phyloP scores from a whole-genome alignment of 1,140 invertebrate species.

The Aphelenchoides avenae region DNA sequence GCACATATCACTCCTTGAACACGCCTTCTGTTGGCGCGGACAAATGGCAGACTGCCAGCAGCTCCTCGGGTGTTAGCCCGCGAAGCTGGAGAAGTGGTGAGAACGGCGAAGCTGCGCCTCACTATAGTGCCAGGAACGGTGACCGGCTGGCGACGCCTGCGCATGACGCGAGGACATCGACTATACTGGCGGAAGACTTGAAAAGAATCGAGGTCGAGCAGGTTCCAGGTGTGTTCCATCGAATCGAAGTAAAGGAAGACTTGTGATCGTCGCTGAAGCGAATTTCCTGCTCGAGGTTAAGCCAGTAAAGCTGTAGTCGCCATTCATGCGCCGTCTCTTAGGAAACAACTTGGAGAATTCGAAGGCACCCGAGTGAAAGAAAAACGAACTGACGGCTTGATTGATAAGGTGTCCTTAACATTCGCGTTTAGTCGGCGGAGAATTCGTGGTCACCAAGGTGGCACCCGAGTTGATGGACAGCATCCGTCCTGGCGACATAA shows the following conservation, averaged over 20 bases:
- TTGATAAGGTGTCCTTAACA: conserved; percentile 13
- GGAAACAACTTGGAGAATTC: conserved; percentile 8
- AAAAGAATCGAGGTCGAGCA: conserved; percentile 6
- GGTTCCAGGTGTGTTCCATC: conserved; percentile 15
- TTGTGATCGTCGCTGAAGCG: too few relatives aligned
- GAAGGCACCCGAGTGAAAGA: background rate
- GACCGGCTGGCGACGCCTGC: background rate
- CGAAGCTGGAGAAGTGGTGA: background rate
- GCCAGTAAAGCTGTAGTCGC: background rate
- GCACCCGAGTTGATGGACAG: conserved; percentile 24
- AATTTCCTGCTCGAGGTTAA: too few relatives aligned
- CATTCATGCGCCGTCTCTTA: conserved; percentile 1
- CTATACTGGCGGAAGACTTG: conserved; percentile 6
- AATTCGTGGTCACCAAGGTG: conserved; percentile 47
- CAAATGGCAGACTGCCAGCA: conserved; percentile 21
- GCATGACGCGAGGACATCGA: background rate
- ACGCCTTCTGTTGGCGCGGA: conserved; percentile 2
- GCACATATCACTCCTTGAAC: background rate
- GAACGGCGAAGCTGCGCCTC: background rate
- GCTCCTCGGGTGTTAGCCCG: background rate
- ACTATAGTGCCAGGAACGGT: conserved; percentile 5
- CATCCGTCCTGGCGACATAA: conserved; percentile 51
- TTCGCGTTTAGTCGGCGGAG: conserved; percentile 25
- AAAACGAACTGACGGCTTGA: conserved; percentile 1
- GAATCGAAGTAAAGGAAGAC: too few relatives aligned